These are phyloP conservation scores for Seira musarum DNA, from an alignment of 2,888 invertebrate species.

Conservation along the genomic window DNA sequence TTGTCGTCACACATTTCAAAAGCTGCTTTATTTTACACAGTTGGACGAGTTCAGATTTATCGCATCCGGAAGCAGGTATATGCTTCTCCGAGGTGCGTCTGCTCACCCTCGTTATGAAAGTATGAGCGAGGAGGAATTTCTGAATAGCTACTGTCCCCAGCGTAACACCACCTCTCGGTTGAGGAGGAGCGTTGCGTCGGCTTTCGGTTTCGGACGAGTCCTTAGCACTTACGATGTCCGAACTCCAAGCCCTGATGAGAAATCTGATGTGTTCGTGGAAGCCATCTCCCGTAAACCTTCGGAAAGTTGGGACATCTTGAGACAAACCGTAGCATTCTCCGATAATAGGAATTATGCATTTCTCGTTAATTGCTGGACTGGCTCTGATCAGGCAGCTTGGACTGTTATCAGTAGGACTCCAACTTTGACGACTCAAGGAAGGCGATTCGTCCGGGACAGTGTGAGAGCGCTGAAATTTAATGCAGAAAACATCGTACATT, in stretches of 20 bases:
- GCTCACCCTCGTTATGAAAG: background rate
- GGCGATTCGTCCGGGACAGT: background rate
- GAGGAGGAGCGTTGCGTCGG: background rate
- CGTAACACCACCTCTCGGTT: background rate
- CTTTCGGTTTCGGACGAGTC: background rate
- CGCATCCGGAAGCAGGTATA: slow-evolving; percentile 13
- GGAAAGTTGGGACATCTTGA: background rate
- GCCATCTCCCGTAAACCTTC: background rate
- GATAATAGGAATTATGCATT: slow-evolving; percentile 10
- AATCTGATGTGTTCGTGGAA: background rate
- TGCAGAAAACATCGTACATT: background rate
- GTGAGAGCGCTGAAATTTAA: background rate
- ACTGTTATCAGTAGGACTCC: background rate
- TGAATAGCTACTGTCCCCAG: background rate
- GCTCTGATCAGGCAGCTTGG: background rate
- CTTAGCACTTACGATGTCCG: background rate
- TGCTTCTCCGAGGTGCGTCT: background rate
- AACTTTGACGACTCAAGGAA: background rate
- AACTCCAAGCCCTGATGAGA: background rate
- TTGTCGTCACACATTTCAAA: too few relatives aligned
- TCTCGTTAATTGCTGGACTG: background rate
- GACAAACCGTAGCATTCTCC: background rate
- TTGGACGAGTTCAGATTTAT: background rate
- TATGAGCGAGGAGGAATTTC: background rate
- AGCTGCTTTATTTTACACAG: too few relatives aligned